Evolutionary conservation across 2,797 vertebrate species (phyloP), one percentile per base, ranked within the genome.

Genomic region (Sarcophilus harrisii): DNA sequence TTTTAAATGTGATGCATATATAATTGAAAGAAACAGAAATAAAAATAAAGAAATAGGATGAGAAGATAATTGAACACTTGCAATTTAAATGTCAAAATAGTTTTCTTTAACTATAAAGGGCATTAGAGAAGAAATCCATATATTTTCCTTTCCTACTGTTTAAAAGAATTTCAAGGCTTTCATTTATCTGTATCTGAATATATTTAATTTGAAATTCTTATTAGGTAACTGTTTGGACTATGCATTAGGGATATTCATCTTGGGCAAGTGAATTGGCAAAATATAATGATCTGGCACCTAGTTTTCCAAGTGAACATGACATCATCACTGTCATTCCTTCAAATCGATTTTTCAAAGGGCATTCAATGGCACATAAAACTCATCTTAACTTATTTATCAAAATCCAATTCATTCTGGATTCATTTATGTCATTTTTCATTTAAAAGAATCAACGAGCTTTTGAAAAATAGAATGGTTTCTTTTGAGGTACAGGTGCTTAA

Each of bases 401-500:
- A 29, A 62, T 13, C 9, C 49, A 96, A 92, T 90, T 27, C 94
- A 8, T 62, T 58, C 92, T 96, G 58, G 8, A 32, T 54, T 92
- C 57, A 91, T 94, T 94, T 93, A 58, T 92, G 8, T 55, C 54
- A 55, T 55, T 55, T 96, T 54, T 92, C 57, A 92, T 94, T 94
- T 93, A 52, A 52, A 52, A 52, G 52, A 52, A 52, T 52, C 52
- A 52, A 52, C 6, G 52, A 52, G 52, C 52, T 92, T n/a, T 73
- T 73, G 92, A 54, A 90, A 91, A 92, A 92, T 93, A 93, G 1
- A 73, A 52, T 92, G 87, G 14, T 94, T 9, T 96, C 0, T 96
- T 58, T 94, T 49, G 55, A 93, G 94, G 38, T 87, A 91, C 59
- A 97, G 92, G 21, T 96, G 29, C 96, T 95, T 95, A 96, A 93